phyloP scores from a whole-genome alignment of 2,888 invertebrate species.

The Auanema sp. region DNA sequence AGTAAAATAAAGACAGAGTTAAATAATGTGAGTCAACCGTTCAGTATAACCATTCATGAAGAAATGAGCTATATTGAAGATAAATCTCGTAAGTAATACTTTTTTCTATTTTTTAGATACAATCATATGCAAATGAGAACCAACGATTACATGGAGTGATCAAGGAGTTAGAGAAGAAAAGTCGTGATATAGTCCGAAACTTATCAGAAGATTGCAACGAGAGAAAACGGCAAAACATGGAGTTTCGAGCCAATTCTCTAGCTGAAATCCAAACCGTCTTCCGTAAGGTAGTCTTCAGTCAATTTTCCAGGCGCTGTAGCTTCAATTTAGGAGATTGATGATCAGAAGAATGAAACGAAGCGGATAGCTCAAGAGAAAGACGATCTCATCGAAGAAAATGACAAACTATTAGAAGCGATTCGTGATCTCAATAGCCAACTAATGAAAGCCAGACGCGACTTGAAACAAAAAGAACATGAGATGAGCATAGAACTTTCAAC shows the following conservation, averaged over 20 bases:
- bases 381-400: conserved; percentile 16
- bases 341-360: conserved; percentile 14
- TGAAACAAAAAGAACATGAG: conserved; percentile 8
- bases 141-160: conserved; percentile 7
- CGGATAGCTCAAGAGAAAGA: conserved; percentile 16
- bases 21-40: no score
- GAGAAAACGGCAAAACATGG: conserved; percentile 10
- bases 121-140: no score
- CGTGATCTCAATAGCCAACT: conserved; percentile 13
- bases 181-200: conserved; percentile 8
- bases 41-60: no score
- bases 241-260: conserved; percentile 14
- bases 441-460: conserved; percentile 1
- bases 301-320: neutral
- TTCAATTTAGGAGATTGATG: conserved; percentile 14
- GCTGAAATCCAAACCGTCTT: conserved; percentile 18
- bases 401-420: conserved; percentile 12
- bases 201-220: conserved; percentile 13
- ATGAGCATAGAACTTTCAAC: conserved; percentile 14
- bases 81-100: no score
- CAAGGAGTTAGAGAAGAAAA: conserved; percentile 10
- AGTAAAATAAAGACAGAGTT: no score
- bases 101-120: no score
- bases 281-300: conserved; percentile 7
- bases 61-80: no score